Evolutionary conservation across 2,888 invertebrate species (phyloP), one percentile per base, ranked within the genome.

Genomic region (Axea sp.): DNA sequence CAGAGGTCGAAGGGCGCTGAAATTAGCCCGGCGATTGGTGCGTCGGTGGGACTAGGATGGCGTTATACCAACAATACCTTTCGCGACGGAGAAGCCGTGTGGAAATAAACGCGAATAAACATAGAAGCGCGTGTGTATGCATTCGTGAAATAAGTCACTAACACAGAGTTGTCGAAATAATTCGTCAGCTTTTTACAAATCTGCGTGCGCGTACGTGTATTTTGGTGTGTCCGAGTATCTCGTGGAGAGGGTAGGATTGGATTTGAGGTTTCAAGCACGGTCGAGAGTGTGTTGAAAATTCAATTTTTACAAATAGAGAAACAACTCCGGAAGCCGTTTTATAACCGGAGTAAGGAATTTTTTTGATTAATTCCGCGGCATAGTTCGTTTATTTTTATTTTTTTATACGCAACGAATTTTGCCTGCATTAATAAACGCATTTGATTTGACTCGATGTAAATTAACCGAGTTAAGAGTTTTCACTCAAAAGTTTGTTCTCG

Each of bases 61-160:
- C 31, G 30, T 8, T 6, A 55, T 3, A 26, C 28, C 14, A 12
- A n/a, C 19, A n/a, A 26, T 5, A 8, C n/a, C 3, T 7, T n/a
- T 9, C 14, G 31, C 28, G 22, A 53, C 43, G 17, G 15, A 43
- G 49, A 43, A 22, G 8, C 5, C 35, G 43, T 15, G 57, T 47
- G 45, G 28, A 55, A 47, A 49, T 47, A 68, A 53, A 57, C 31
- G 47, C 51, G 65, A 37, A 75, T 76, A 77, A 76, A 76, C 77
- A 81, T 77, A 80, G 79, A 81, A 80, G 83, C 82, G 47, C 53
- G 39, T 31, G 12, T 37, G 55, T 9, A 39, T 45, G 45, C 31
- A 39, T 28, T 30, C 47, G 67, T 80, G 83, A 84, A 85, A 84
- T 84, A 84, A 85, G 85, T 84, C 84, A 84, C 84, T 78, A 79